A percentile compares a stretch with the other conserved stretches of the same genome.
Evolutionary conservation across 1,140 invertebrate genomes (phyloP).

Genomic region (Drosophila ficusphila): DNA sequence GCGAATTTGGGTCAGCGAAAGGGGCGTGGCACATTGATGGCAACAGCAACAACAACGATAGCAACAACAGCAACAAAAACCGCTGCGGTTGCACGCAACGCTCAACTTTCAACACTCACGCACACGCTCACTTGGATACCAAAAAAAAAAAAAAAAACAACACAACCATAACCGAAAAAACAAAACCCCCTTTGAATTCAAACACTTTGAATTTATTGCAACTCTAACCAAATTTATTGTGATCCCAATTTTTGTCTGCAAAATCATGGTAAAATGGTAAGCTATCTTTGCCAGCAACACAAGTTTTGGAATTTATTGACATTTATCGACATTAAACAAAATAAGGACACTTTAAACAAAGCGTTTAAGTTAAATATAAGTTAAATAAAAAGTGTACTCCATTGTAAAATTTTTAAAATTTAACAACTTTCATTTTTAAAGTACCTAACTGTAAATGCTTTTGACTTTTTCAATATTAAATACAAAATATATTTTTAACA

Average conservation of each 20-base stretch:
- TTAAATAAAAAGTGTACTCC: no score
- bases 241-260: not conserved
- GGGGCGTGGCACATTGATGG: conserved; percentile 57
- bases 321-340: no score
- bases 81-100: conserved; percentile 44
- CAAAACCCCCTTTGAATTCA: not conserved
- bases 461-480: no score
- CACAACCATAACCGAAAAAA: not conserved
- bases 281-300: no score
- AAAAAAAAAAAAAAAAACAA: conserved; percentile 1
- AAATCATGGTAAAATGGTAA: not conserved
- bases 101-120: conserved; percentile 34
- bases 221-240: not conserved
- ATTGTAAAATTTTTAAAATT: no score
- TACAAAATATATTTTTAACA: no score
- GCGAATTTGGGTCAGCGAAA: conserved; percentile 64
- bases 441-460: no score
- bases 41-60: conserved; percentile 12
- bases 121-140: conserved; percentile 15
- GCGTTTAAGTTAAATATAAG: no score
- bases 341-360: no score
- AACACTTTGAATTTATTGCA: conserved; percentile 2
- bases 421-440: not conserved
- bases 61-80: conserved; percentile 1
- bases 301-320: no score